Evolutionary conservation across 2,888 invertebrate species (phyloP).

Genomic region (Aricia artaxerxes): DNA sequence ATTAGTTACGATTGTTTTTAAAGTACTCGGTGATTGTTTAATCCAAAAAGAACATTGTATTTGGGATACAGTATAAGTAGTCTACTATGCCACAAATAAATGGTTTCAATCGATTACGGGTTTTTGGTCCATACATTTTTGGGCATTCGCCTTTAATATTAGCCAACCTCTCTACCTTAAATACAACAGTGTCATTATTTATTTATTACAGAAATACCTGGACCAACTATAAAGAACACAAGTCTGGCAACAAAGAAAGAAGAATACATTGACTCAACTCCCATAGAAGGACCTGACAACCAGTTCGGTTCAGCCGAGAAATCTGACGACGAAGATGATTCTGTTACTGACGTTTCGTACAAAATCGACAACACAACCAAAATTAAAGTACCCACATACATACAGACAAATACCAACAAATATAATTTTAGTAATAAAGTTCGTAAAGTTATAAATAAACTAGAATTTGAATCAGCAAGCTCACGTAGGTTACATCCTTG

Average conservation of each 20-base stretch:
- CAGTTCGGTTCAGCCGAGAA: conserved; percentile 87
- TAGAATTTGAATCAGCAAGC: conserved; percentile 48
- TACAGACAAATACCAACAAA: conserved; percentile 52
- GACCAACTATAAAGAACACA: conserved; percentile 80
- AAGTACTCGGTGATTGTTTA: too few species aligned
- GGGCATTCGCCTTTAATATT: too few species aligned
- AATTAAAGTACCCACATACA: conserved; percentile 52
- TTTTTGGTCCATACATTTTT: too few species aligned
- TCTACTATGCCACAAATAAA: too few species aligned
- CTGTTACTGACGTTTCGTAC: conserved; percentile 47
- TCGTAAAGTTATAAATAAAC: conserved; percentile 64
- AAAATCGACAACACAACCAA: conserved; percentile 48
- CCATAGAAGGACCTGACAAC: conserved; percentile 81
- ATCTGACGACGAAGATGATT: conserved; percentile 83
- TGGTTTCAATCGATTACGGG: too few species aligned
- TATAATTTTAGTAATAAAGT: conserved; percentile 70
- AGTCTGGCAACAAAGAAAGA: conserved; percentile 79
- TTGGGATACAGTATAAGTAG: too few species aligned
- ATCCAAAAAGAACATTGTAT: too few species aligned
- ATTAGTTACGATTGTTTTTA: too few species aligned
- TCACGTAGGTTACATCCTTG: conserved; percentile 1
- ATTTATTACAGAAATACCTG: conserved; percentile 85
- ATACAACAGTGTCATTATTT: too few species aligned
- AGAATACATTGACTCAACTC: conserved; percentile 73
- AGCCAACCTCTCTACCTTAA: too few species aligned